Conservation (phyloP, 2,113 vertebrate species). For the Entomyzon cyanotis region DNA sequence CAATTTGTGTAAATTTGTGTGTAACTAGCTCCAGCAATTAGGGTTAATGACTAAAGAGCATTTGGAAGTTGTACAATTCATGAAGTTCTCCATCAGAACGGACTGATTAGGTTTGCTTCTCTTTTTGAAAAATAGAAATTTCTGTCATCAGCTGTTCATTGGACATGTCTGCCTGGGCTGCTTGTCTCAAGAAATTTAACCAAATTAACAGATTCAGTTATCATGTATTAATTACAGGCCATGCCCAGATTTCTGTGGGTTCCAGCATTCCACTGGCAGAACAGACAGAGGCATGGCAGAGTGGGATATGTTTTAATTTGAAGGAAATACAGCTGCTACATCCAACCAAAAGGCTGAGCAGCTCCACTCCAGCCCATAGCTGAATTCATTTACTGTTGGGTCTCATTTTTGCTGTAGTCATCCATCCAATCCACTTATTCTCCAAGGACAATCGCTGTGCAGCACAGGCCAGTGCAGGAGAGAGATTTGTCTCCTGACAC, state of each 20-base stretch:
- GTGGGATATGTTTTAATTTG: not conserved
- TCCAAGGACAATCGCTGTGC: not conserved
- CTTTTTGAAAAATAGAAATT: not conserved
- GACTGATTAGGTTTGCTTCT: not conserved
- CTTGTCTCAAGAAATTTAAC: not conserved
- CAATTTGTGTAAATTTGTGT: not conserved
- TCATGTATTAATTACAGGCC: not conserved
- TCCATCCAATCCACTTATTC: not conserved
- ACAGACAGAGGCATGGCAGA: not conserved
- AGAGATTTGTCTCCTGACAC: not conserved
- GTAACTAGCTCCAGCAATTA: not conserved
- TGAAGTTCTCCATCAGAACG: not conserved
- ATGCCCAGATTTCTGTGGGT: not conserved
- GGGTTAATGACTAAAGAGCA: constrained; percentile 13
- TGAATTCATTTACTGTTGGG: not conserved
- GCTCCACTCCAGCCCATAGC: not conserved
- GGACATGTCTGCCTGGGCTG: not conserved
- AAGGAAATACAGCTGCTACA: not conserved
- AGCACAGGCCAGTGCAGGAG: not conserved
- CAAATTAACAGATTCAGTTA: not conserved
- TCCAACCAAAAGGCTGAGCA: not conserved
- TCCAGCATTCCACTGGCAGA: not conserved
- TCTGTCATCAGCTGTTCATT: not conserved
- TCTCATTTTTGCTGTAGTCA: not conserved
- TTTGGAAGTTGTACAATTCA: not conserved